Conservation (phyloP, 2,888 invertebrate species). For the Eupithecia exiguata region DNA sequence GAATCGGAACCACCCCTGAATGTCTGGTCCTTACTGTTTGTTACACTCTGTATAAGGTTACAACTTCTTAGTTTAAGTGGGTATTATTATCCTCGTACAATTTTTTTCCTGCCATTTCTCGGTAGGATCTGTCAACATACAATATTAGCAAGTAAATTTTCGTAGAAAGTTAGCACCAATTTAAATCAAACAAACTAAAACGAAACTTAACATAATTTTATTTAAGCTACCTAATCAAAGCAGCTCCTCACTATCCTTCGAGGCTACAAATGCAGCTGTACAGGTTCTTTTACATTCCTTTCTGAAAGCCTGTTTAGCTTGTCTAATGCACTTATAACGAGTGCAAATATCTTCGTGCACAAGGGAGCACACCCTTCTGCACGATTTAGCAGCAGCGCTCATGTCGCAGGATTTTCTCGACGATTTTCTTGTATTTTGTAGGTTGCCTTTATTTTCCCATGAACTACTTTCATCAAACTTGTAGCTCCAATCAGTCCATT, state of each 20-base stretch:
- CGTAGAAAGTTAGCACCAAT: not conserved
- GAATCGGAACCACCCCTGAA: no score
- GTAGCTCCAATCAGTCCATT: not conserved
- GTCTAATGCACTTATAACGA: slow-evolving; percentile 21
- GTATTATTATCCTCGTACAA: no score
- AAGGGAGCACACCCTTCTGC: slow-evolving; percentile 16
- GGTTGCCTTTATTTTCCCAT: not conserved
- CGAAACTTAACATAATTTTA: not conserved
- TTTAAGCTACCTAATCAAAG: not conserved
- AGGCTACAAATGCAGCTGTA: slow-evolving; percentile 5
- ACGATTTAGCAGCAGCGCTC: slow-evolving; percentile 25
- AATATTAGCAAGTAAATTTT: not conserved
- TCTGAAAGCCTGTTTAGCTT: slow-evolving; percentile 21
- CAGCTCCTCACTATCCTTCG: slow-evolving; percentile 16
- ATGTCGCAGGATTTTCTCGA: slow-evolving; percentile 31
- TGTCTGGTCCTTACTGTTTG: no score
- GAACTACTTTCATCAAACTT: not conserved
- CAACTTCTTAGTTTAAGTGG: no score
- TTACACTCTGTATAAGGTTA: no score
- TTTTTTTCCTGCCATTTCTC: not conserved
- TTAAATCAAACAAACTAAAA: not conserved
- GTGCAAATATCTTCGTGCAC: slow-evolving; percentile 19
- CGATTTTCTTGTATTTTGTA: slow-evolving; percentile 26
- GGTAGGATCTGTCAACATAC: not conserved
- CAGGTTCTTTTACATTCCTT: slow-evolving; percentile 26